A percentile compares a stretch with the other conserved stretches of the same genome.
phyloP scores from a whole-genome alignment of 2,113 vertebrate genomes.

The Willisornis vidua region DNA sequence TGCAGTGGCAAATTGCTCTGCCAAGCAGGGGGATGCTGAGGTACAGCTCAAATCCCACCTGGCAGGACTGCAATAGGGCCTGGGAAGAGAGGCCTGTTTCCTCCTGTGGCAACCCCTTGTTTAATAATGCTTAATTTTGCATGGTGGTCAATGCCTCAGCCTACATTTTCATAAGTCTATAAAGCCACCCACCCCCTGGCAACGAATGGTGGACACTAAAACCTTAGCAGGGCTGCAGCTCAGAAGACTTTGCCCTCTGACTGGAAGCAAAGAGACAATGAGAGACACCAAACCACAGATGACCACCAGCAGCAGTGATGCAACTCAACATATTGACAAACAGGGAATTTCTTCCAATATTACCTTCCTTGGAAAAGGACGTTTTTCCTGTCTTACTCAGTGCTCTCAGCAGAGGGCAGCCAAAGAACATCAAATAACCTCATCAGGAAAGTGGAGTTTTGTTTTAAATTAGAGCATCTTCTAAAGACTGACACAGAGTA shows the following conservation, averaged over 20 bases:
- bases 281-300: background rate
- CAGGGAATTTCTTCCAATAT: background rate
- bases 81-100: background rate
- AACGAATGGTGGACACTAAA: background rate
- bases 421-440: slow-evolving; percentile 36
- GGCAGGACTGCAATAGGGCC: rapidly evolving
- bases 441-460: background rate
- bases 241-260: background rate
- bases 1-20: rapidly evolving
- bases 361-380: background rate
- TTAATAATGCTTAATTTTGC: background rate
- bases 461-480: slow-evolving; percentile 48
- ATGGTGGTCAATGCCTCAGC: background rate
- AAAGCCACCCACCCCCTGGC: background rate
- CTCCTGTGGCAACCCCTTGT: background rate
- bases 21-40: background rate
- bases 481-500: slow-evolving; percentile 35
- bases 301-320: background rate
- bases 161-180: background rate
- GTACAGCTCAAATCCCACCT: background rate
- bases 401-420: slow-evolving; percentile 77
- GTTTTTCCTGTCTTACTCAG: background rate
- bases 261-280: background rate
- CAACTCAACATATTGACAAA: rapidly evolving
- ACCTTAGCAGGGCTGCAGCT: background rate